Evolutionary conservation across 2,113 vertebrate species (phyloP).

Genomic region (mouse (Mus musculus)): DNA sequence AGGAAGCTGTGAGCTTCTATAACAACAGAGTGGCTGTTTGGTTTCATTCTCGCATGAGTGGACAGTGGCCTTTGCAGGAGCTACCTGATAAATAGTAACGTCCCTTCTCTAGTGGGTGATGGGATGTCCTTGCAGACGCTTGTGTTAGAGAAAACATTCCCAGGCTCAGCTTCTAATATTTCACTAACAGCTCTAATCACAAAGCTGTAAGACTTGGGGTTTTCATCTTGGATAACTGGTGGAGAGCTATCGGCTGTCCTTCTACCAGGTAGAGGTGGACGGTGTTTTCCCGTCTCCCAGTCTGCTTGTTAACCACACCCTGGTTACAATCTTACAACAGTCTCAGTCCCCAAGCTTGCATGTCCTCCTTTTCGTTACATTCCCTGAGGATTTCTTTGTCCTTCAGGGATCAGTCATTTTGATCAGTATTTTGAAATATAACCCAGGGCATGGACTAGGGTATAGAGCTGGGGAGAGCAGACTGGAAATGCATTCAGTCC

Average conservation of each 20-base stretch:
- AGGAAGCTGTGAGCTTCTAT: neutral
- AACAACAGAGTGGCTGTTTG: neutral
- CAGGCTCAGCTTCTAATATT: neutral
- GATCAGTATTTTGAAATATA: neutral
- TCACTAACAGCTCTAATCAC: neutral
- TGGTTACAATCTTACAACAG: neutral
- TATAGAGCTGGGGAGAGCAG: neutral
- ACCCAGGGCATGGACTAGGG: neutral
- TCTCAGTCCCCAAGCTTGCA: neutral
- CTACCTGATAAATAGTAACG: neutral
- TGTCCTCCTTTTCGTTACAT: neutral
- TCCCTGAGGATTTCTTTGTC: neutral
- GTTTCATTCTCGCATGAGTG: no score
- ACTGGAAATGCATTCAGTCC: neutral
- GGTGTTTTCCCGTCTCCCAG: neutral
- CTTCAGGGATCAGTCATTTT: neutral
- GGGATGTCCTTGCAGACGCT: neutral
- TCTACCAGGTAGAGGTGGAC: neutral
- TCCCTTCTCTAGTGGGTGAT: neutral
- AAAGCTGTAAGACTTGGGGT: neutral
- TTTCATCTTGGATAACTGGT: neutral
- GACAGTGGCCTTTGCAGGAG: no score
- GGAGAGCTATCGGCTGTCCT: neutral
- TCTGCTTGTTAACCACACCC: neutral
- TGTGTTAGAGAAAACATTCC: neutral